Evolutionary conservation across 2,797 vertebrate genomes (phyloP).

Genomic region (Amphiprion clarkii): DNA sequence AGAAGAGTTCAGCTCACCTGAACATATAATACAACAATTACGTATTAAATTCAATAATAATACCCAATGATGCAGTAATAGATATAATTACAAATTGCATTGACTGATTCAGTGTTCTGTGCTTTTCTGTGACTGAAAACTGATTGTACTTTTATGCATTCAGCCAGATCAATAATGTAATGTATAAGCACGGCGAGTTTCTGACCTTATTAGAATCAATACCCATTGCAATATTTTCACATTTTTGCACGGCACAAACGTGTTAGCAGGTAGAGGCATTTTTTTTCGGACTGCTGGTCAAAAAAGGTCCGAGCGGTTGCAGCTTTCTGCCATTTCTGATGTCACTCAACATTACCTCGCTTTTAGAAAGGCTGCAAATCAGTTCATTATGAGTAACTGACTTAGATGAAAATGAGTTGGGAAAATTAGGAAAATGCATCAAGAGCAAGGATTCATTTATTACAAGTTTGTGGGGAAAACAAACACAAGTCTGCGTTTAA

Average conservation of each 20-base stretch:
- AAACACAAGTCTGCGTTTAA: not conserved
- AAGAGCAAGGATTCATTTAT: not conserved
- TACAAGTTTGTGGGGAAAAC: not conserved
- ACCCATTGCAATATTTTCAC: conserved; percentile 15
- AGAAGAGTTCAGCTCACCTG: not conserved
- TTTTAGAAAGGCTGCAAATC: not conserved
- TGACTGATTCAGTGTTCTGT: conserved; percentile 9
- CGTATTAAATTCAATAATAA: conserved; percentile 3
- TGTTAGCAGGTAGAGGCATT: not conserved
- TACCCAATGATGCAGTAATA: not conserved
- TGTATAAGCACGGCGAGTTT: conserved; percentile 16
- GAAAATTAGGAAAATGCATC: not conserved
- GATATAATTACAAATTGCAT: conserved; percentile 1
- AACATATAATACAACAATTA: not conserved
- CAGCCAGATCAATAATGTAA: conserved; percentile 26
- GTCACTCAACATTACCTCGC: not conserved
- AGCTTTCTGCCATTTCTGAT: not conserved
- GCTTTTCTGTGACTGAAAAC: conserved; percentile 26
- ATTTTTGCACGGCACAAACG: not conserved
- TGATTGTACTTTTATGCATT: conserved; percentile 18
- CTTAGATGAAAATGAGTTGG: not conserved
- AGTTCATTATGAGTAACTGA: conserved; percentile 6
- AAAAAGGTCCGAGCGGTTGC: not conserved
- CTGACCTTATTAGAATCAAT: conserved; percentile 38
- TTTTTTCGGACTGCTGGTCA: conserved; percentile 5